These are phyloP conservation scores for Labeo catla DNA, from an alignment of 2,113 vertebrate genomes.

Conservation along the genomic window DNA sequence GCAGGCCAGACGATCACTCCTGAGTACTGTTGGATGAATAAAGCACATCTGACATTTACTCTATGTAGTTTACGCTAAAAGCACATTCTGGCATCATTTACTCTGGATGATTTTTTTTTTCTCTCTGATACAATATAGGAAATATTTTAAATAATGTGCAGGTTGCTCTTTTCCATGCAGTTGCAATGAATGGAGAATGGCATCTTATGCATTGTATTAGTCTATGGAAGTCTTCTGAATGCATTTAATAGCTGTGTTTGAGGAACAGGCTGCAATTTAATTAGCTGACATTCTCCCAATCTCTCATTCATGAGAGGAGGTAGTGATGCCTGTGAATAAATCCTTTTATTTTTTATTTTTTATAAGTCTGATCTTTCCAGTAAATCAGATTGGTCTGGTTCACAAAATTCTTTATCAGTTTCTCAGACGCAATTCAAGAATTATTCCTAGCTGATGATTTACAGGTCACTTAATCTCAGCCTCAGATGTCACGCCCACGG, in stretches of 20 bases:
- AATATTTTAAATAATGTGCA: background rate
- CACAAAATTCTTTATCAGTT: background rate
- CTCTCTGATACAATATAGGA: background rate
- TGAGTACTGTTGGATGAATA: background rate
- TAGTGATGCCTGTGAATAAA: background rate
- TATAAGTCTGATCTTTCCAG: background rate
- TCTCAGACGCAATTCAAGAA: too few relatives aligned
- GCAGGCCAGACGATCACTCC: slow-evolving; percentile 33
- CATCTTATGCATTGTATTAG: background rate
- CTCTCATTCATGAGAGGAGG: background rate
- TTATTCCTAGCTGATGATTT: background rate
- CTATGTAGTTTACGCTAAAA: slow-evolving; percentile 11
- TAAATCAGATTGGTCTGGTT: background rate
- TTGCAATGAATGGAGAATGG: background rate
- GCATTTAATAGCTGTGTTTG: background rate
- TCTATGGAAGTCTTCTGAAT: background rate
- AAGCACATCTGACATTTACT: slow-evolving; percentile 8
- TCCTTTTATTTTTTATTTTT: background rate
- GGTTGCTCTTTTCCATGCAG: background rate
- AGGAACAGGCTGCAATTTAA: background rate
- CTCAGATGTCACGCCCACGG: too few relatives aligned
- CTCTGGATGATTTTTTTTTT: background rate
- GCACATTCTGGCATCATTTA: background rate
- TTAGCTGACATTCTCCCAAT: background rate
- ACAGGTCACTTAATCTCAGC: background rate